Conservation (phyloP, 2,113 vertebrate genomes). For the Oceanites oceanicus region DNA sequence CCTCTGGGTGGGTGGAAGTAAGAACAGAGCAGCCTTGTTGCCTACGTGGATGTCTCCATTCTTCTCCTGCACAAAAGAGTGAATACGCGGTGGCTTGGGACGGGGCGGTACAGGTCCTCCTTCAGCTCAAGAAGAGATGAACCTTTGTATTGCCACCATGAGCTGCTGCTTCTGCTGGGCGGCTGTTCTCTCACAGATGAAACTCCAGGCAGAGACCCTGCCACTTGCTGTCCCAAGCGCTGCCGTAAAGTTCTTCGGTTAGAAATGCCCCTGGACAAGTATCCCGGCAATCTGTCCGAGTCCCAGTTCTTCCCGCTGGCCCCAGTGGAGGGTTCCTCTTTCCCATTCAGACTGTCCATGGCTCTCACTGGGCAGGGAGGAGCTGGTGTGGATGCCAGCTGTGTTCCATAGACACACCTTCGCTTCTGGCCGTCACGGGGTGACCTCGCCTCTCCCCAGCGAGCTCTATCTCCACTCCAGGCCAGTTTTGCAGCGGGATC, state of each 20-base stretch:
- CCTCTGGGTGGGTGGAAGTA: conserved; percentile 4
- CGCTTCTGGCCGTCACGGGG: neutral
- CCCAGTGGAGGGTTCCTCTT: neutral
- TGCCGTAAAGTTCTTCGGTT: neutral
- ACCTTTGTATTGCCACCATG: neutral
- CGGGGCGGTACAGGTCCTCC: neutral
- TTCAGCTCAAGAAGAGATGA: neutral
- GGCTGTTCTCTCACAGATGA: neutral
- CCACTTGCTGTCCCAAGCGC: neutral
- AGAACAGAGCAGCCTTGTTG: conserved; percentile 64
- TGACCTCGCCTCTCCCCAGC: fast-evolving
- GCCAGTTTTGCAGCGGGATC: neutral
- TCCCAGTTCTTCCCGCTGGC: neutral
- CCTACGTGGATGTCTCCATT: conserved; percentile 29
- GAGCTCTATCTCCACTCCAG: neutral
- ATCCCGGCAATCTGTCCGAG: fast-evolving
- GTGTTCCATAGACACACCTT: neutral
- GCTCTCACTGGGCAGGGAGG: neutral
- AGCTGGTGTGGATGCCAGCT: neutral
- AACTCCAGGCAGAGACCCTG: neutral
- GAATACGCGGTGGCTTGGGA: neutral
- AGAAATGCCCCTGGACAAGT: neutral
- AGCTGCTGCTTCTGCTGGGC: neutral
- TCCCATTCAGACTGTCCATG: too few relatives aligned
- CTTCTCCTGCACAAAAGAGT: conserved; percentile 23